phyloP scores from a whole-genome alignment of 2,113 vertebrate species.

The Pterocles burchelli region DNA sequence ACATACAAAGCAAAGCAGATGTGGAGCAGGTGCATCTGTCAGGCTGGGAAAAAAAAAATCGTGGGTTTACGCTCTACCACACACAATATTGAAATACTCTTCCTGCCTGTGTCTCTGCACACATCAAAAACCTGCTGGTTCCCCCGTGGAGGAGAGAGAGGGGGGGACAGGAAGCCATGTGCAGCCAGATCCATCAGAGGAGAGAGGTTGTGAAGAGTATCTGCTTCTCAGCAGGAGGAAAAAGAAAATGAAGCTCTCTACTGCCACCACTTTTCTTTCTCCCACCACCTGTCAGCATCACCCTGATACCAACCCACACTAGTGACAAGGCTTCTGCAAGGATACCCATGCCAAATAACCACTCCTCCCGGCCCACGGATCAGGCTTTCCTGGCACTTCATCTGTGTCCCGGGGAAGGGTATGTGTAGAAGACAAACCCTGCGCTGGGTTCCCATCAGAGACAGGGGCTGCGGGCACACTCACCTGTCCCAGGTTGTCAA shows the following conservation, averaged over 20 bases:
- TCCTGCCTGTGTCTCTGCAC: not conserved
- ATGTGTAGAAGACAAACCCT: not conserved
- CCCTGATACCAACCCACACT: not conserved
- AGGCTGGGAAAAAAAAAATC: not conserved
- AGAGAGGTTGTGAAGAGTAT: not conserved
- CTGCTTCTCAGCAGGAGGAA: not conserved
- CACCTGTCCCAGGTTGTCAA: constrained; percentile 97
- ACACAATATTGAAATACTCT: not conserved
- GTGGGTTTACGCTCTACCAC: not conserved
- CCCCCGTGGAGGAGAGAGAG: fast-evolving
- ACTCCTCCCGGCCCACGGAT: not conserved
- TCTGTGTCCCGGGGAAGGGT: not conserved
- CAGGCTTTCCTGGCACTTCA: not conserved
- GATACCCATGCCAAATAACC: not conserved
- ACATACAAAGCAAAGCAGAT: constrained; percentile 24
- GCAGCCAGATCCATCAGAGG: not conserved
- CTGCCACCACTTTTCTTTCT: not conserved
- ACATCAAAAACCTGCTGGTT: not conserved
- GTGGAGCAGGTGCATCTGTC: not conserved
- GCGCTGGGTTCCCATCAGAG: not conserved
- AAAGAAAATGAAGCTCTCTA: constrained; percentile 12
- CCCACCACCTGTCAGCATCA: not conserved
- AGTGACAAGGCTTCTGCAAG: not conserved
- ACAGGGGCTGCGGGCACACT: not conserved
- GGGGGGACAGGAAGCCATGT: not conserved